Evolutionary conservation across 2,113 vertebrate species (phyloP).

Genomic region (Chionodraco myersi): DNA sequence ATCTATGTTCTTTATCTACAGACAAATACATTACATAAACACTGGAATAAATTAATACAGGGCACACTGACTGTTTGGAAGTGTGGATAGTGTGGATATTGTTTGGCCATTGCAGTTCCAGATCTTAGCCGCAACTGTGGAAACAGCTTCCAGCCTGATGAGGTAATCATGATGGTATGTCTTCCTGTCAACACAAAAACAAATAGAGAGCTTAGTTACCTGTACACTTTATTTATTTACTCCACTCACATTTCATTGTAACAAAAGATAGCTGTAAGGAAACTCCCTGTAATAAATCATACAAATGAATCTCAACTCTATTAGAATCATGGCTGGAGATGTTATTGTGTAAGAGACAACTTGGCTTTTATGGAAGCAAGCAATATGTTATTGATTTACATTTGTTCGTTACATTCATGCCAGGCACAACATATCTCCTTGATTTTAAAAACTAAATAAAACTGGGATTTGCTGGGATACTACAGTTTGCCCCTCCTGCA

Average conservation of each 20-base stretch:
- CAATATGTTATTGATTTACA: not conserved
- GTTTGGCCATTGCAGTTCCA: not conserved
- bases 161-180: no score
- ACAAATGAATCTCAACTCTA: not conserved
- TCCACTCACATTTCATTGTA: not conserved
- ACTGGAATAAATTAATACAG: not conserved
- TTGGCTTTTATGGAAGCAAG: not conserved
- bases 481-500: no score
- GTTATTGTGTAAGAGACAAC: not conserved
- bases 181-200: not conserved
- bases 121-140: not conserved
- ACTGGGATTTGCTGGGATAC: no score
- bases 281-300: not conserved
- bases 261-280: not conserved
- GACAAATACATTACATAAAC: not conserved
- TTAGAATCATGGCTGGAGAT: not conserved
- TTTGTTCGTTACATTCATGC: not conserved
- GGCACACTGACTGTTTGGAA: not conserved
- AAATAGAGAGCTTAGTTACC: not conserved
- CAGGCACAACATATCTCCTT: not conserved
- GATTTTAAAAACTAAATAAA: no score
- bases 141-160: no score
- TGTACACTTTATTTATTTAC: not conserved
- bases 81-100: not conserved
- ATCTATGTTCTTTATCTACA: not conserved